Evolutionary conservation across 1,140 invertebrate species (phyloP).

Genomic region (Cotesia vestalis): DNA sequence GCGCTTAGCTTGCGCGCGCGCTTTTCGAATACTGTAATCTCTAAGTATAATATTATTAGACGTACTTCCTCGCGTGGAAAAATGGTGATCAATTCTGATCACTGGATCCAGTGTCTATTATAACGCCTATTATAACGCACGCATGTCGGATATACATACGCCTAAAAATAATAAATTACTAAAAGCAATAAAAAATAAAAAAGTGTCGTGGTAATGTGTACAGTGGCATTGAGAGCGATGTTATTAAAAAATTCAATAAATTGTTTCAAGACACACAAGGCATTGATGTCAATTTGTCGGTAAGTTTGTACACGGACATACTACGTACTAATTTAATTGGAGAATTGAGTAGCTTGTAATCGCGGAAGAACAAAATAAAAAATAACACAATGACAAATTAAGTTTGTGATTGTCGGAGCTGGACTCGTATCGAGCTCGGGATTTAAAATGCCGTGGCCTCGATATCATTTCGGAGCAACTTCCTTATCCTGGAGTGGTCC

Average conservation of each 20-base stretch:
- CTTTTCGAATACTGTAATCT: background rate
- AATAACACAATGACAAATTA: background rate
- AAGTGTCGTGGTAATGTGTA: conserved; percentile 14
- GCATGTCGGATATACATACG: no score
- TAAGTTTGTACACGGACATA: conserved; percentile 18
- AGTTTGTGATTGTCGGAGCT: conserved; percentile 3
- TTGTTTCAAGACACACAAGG: background rate
- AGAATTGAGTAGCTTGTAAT: background rate
- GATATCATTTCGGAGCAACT: conserved; percentile 16
- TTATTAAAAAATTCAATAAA: conserved; percentile 13
- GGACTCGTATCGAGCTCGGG: background rate
- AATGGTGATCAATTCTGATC: background rate
- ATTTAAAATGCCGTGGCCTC: background rate
- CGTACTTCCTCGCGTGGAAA: background rate
- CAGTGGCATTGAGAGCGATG: conserved; percentile 21
- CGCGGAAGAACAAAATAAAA: no score
- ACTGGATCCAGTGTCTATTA: conserved; percentile 4
- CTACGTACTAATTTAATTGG: background rate
- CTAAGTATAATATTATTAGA: background rate
- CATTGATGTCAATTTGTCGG: conserved; percentile 26
- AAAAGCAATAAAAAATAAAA: conserved; percentile 5
- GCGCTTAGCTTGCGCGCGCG: conserved; percentile 8
- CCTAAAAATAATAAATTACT: background rate
- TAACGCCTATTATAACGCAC: background rate
- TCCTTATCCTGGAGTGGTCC: background rate